phyloP scores from a whole-genome alignment of 2,888 invertebrate genomes.

The Microplitis deprimator region DNA sequence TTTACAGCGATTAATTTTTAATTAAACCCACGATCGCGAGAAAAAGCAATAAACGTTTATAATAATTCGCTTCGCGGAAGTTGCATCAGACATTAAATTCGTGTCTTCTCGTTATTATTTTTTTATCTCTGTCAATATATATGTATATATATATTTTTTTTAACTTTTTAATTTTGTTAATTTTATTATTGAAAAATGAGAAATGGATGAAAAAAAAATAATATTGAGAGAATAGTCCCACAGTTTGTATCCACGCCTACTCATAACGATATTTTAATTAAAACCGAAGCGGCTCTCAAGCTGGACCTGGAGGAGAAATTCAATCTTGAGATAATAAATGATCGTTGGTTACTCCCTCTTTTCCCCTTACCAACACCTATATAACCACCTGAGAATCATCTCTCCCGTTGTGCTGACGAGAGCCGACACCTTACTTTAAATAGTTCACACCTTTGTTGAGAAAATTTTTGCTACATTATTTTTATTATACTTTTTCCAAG shows the following conservation, averaged over 20 bases:
- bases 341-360: conserved; percentile 59
- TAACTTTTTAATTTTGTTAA: conserved; percentile 18
- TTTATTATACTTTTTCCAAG: neutral
- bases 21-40: conserved; percentile 59
- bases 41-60: conserved; percentile 45
- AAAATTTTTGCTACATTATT: conserved; percentile 25
- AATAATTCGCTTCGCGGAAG: neutral
- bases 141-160: conserved; percentile 21
- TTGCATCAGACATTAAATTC: neutral
- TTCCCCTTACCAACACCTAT: conserved; percentile 65
- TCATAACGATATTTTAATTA: conserved; percentile 72
- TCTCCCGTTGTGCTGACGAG: conserved; percentile 44
- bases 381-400: conserved; percentile 54
- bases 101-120: conserved; percentile 28
- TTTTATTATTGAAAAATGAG: conserved; percentile 30
- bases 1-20: conserved; percentile 70
- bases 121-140: conserved; percentile 5
- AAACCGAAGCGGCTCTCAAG: conserved; percentile 58
- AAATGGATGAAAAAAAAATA: conserved; percentile 37
- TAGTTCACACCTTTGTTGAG: conserved; percentile 64
- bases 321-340: conserved; percentile 72
- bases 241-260: conserved; percentile 69
- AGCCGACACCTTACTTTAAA: conserved; percentile 58
- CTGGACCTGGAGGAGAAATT: conserved; percentile 67
- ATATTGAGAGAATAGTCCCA: conserved; percentile 56